Evolutionary conservation across 2,797 vertebrate genomes (phyloP).

Genomic region (Aselliscus stoliczkanus): DNA sequence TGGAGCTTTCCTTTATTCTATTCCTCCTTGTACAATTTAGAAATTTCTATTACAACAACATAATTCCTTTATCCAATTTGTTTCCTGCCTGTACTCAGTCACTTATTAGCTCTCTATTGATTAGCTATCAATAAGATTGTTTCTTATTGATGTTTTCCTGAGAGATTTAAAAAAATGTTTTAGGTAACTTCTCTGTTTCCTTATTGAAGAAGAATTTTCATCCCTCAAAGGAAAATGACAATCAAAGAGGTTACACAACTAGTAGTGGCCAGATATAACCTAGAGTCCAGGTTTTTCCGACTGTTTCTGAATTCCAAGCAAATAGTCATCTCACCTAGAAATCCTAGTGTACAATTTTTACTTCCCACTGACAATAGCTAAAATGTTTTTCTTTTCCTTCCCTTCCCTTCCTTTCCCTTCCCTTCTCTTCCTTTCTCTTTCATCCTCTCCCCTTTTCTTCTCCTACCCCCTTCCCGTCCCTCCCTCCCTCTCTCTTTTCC

Average conservation of each 20-base stretch:
- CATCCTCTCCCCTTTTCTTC: neutral
- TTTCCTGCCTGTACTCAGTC: neutral
- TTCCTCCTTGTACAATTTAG: neutral
- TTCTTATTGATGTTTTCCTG: neutral
- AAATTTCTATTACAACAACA: neutral
- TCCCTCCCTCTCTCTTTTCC: too few relatives aligned
- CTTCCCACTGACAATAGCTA: neutral
- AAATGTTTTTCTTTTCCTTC: neutral
- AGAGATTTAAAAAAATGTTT: neutral
- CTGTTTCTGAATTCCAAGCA: neutral
- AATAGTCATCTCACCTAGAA: neutral
- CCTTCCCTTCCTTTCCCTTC: too few relatives aligned
- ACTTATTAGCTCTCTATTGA: neutral
- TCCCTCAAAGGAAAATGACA: neutral
- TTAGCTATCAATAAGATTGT: too few relatives aligned
- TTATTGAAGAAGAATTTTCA: neutral
- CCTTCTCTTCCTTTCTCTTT: neutral
- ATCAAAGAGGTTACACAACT: neutral
- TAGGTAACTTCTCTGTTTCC: neutral
- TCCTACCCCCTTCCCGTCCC: too few relatives aligned
- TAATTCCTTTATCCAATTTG: neutral
- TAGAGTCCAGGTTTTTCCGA: neutral
- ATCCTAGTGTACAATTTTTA: neutral
- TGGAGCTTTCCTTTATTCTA: neutral
- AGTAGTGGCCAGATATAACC: neutral